Percentiles rank a stretch among this genome's conserved stretches.
These are phyloP conservation scores for Eira barbara DNA, from an alignment of 2,113 vertebrate genomes.

Conservation along the genomic window DNA sequence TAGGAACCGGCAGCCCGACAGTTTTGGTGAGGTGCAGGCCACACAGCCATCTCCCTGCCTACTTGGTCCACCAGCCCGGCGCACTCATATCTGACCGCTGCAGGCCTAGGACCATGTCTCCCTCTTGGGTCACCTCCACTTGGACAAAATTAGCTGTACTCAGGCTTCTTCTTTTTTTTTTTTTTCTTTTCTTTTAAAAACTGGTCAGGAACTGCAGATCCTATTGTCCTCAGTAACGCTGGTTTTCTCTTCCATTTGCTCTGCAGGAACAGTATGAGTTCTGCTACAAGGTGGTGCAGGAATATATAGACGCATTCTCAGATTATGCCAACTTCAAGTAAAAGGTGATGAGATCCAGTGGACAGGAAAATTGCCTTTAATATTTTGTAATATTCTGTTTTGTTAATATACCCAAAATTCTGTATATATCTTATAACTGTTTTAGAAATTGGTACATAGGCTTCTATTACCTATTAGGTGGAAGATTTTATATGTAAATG, in stretches of 20 bases:
- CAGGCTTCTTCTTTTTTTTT: neutral
- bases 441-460: slow-evolving; percentile 94
- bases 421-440: slow-evolving; percentile 95
- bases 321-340: slow-evolving; percentile 99
- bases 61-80: neutral
- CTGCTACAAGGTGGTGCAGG: slow-evolving; percentile 99
- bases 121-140: neutral
- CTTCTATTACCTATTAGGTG: slow-evolving; percentile 91
- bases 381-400: slow-evolving; percentile 99
- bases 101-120: neutral
- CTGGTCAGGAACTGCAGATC: neutral
- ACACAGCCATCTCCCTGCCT: neutral
- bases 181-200: neutral
- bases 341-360: slow-evolving; percentile 55
- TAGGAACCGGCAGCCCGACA: neutral
- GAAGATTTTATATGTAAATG: slow-evolving; percentile 96
- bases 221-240: neutral
- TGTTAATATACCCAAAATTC: slow-evolving; percentile 92
- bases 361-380: slow-evolving; percentile 93
- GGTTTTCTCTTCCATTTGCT: accelerated
- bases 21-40: neutral
- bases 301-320: slow-evolving; percentile 99
- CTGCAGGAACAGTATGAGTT: slow-evolving; percentile 98
- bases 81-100: neutral
- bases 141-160: neutral